Conservation (phyloP, 1,140 invertebrate genomes). For the Ceratoteleas bidentatus region DNA sequence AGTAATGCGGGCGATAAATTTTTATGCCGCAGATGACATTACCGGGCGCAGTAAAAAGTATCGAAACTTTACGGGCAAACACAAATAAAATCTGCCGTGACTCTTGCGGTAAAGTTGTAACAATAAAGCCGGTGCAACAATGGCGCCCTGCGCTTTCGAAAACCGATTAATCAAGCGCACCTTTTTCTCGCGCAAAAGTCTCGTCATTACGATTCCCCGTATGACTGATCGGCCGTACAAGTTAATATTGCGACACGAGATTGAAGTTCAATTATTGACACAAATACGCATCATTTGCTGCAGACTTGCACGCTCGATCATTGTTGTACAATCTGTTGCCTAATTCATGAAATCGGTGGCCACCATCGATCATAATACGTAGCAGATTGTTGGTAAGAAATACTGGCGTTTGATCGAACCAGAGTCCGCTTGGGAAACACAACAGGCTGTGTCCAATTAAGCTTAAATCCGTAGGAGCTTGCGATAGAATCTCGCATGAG, state of each 20-base stretch:
- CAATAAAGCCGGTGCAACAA: slow-evolving; percentile 36
- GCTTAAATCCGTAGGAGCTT: slow-evolving; percentile 57
- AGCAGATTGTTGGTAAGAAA: slow-evolving; percentile 62
- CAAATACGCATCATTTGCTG: slow-evolving; percentile 45
- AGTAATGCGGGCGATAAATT: slow-evolving; percentile 32
- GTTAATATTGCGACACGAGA: slow-evolving; percentile 31
- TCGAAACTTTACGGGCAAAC: slow-evolving; percentile 34
- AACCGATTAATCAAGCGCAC: slow-evolving; percentile 35
- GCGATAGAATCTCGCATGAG: slow-evolving; percentile 57
- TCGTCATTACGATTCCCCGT: slow-evolving; percentile 14
- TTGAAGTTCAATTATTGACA: slow-evolving; percentile 58
- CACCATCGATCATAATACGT: slow-evolving; percentile 57
- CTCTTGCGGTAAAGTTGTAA: slow-evolving; percentile 33
- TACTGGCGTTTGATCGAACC: slow-evolving; percentile 55
- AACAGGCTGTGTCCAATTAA: slow-evolving; percentile 62
- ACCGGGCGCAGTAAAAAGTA: slow-evolving; percentile 12
- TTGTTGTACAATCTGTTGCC: slow-evolving; percentile 56
- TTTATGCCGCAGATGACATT: slow-evolving; percentile 38
- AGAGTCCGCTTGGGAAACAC: slow-evolving; percentile 51
- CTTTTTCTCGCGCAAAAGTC: slow-evolving; percentile 5
- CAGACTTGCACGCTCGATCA: slow-evolving; percentile 45
- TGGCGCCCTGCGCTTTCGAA: background rate
- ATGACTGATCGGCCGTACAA: slow-evolving; percentile 36
- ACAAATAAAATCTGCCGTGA: slow-evolving; percentile 33
- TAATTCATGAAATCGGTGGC: slow-evolving; percentile 59